Conservation (phyloP, 2,888 invertebrate species). For the Siphlonurus alternatus region DNA sequence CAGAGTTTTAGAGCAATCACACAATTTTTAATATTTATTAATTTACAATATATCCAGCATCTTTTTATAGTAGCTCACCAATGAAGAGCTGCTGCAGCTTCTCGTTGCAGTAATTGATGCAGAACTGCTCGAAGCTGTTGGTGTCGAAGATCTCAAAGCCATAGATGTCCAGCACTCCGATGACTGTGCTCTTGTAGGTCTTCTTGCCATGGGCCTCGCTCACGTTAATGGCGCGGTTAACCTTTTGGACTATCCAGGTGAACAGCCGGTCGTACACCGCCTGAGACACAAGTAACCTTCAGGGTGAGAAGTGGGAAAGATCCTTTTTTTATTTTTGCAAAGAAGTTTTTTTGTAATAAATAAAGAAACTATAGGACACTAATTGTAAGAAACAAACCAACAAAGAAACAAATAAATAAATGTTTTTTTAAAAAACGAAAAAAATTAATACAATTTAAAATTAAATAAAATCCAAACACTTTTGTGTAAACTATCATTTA, state of each 20-base stretch:
- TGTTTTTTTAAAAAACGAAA: too few relatives aligned
- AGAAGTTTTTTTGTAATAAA: constrained; percentile 5
- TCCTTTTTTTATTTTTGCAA: constrained; percentile 5
- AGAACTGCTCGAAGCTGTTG: constrained; percentile 97
- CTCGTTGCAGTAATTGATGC: constrained; percentile 98
- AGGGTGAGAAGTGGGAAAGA: neutral
- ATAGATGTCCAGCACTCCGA: constrained; percentile 95
- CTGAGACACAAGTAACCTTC: constrained; percentile 23
- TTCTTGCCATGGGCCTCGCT: constrained; percentile 28
- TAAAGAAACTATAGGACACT: constrained; percentile 5
- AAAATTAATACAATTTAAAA: too few relatives aligned
- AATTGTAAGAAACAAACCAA: constrained; percentile 1
- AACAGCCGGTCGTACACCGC: constrained; percentile 91
- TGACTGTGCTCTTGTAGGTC: constrained; percentile 56
- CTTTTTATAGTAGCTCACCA: too few relatives aligned
- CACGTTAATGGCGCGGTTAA: constrained; percentile 80
- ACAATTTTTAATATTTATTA: neutral
- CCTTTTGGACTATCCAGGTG: constrained; percentile 81
- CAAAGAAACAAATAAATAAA: too few relatives aligned
- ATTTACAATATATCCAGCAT: too few relatives aligned
- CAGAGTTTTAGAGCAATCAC: neutral
- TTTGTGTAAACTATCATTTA: too few relatives aligned
- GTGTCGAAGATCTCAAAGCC: constrained; percentile 96
- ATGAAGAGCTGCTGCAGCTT: constrained; percentile 96
- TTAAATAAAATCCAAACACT: too few relatives aligned